Evolutionary conservation across 2,797 vertebrate genomes (phyloP).

Genomic region (Stomatorhinus walkeri): DNA sequence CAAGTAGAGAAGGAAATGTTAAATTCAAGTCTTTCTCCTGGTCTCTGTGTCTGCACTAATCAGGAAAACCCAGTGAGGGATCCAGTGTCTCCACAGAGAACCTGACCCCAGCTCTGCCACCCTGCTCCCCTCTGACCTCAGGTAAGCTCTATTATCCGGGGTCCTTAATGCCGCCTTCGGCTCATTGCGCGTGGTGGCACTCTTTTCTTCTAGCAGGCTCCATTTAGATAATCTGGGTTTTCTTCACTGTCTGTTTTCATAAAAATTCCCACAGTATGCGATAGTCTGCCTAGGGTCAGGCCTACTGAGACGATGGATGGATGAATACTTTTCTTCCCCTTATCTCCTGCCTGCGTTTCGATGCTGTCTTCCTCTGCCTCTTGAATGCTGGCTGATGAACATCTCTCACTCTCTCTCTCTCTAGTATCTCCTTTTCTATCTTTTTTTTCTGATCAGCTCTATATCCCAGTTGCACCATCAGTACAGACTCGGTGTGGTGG

Average conservation of each 20-base stretch:
- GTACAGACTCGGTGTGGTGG: background rate
- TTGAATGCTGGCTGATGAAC: background rate
- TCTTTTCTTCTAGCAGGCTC: background rate
- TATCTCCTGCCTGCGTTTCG: background rate
- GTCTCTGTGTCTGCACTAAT: background rate
- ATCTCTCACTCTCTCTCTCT: background rate
- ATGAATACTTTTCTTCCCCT: background rate
- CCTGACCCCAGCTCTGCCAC: constrained; percentile 66
- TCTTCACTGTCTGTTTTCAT: background rate
- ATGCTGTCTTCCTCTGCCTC: background rate
- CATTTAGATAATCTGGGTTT: background rate
- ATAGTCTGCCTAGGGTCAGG: background rate
- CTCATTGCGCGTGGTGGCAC: background rate
- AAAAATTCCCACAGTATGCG: background rate
- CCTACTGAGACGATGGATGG: background rate
- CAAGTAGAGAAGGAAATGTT: background rate
- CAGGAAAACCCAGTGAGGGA: constrained; percentile 67
- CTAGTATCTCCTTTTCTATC: background rate
- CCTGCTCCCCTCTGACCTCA: constrained; percentile 33
- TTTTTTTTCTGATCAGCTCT: background rate
- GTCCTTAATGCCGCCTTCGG: background rate
- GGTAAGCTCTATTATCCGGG: constrained; percentile 35
- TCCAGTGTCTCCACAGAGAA: constrained; percentile 66
- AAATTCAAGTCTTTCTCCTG: background rate
- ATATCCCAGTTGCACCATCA: background rate